Evolutionary conservation across 2,797 vertebrate genomes (phyloP).

Genomic region (Calcarius lapponicus): DNA sequence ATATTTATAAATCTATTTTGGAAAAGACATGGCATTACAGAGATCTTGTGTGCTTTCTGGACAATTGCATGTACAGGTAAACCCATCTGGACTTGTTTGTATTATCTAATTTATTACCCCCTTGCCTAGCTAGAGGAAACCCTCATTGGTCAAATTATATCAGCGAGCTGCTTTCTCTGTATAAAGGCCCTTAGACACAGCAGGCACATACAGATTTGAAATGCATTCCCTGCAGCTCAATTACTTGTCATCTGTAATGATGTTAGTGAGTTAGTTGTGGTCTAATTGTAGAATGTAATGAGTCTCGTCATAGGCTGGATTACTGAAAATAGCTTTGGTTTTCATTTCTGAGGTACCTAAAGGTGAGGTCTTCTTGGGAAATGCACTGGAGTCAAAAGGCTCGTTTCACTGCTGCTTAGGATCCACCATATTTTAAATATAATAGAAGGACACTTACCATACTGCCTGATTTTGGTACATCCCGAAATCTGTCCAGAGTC

Average conservation of each 20-base stretch:
- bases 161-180: conserved; percentile 1
- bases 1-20: conserved; percentile 63
- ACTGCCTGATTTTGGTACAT: conserved; percentile 99
- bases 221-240: conserved; percentile 30
- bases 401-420: background rate
- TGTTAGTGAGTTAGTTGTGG: background rate
- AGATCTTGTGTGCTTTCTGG: conserved; percentile 4
- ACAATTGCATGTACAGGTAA: background rate
- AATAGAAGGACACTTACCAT: conserved; percentile 86
- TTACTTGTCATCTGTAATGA: conserved; percentile 25
- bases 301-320: background rate
- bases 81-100: conserved; percentile 32
- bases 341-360: background rate
- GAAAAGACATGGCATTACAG: conserved; percentile 18
- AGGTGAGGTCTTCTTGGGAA: background rate
- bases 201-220: background rate
- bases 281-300: conserved; percentile 13
- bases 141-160: conserved; percentile 6
- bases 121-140: conserved; percentile 13
- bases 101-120: conserved; percentile 51
- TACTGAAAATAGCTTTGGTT: conserved; percentile 14
- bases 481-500: conserved; percentile 99
- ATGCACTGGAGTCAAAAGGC: background rate
- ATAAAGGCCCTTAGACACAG: conserved; percentile 2
- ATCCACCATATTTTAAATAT: background rate